Conservation (phyloP, 2,797 vertebrate genomes). For the Danio aesculapii region DNA sequence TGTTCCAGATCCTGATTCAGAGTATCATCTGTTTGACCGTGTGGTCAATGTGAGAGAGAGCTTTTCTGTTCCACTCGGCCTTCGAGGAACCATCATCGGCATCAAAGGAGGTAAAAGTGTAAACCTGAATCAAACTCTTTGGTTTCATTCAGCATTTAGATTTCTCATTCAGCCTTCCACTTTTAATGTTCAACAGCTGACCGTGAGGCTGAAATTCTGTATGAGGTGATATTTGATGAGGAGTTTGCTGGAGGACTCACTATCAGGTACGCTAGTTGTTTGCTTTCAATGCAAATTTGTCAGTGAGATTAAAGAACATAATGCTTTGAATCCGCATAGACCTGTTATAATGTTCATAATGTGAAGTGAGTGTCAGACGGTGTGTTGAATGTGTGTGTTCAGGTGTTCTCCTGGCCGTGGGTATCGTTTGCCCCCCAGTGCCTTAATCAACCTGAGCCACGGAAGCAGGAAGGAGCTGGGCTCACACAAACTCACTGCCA, state of each 20-base stretch:
- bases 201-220: slow-evolving; percentile 93
- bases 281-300: not conserved
- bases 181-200: slow-evolving; percentile 78
- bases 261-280: slow-evolving; percentile 83
- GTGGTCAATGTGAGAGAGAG: slow-evolving; percentile 94
- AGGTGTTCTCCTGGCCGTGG: slow-evolving; percentile 88
- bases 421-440: slow-evolving; percentile 93
- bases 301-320: too few species aligned
- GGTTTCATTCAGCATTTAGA: not conserved
- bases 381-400: not conserved
- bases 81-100: slow-evolving; percentile 92
- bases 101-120: slow-evolving; percentile 91
- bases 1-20: slow-evolving; percentile 90
- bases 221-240: slow-evolving; percentile 97
- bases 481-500: slow-evolving; percentile 89
- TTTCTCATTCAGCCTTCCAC: not conserved
- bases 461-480: slow-evolving; percentile 86
- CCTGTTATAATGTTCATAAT: not conserved
- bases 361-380: not conserved
- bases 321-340: not conserved
- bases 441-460: slow-evolving; percentile 95
- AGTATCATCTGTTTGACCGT: slow-evolving; percentile 94
- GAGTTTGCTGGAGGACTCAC: slow-evolving; percentile 95
- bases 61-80: slow-evolving; percentile 93
- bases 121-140: not conserved